Percentiles rank a stretch among this genome's conserved stretches.
Evolutionary conservation across 2,797 vertebrate genomes (phyloP).

Genomic region (Oreochromis grahami): DNA sequence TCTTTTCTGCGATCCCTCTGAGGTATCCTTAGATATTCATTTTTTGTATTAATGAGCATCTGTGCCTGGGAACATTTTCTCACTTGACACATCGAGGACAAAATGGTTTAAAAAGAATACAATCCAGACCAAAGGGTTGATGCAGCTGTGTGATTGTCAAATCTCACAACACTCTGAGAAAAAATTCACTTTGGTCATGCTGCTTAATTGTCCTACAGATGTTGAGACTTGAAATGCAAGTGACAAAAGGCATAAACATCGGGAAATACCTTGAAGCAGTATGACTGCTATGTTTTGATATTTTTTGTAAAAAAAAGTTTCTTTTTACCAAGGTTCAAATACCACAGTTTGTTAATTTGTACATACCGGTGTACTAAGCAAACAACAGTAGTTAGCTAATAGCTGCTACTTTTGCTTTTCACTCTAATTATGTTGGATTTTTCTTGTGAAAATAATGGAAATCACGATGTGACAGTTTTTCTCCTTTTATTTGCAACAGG

Average conservation of each 20-base stretch:
- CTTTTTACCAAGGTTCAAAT: neutral
- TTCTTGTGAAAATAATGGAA: neutral
- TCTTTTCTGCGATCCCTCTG: slow-evolving; percentile 24
- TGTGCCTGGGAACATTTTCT: neutral
- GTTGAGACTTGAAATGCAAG: neutral
- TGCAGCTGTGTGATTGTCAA: neutral
- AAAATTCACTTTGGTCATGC: neutral
- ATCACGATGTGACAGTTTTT: neutral
- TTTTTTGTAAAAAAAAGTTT: neutral
- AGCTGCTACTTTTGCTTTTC: neutral
- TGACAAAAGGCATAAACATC: neutral
- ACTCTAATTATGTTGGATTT: neutral
- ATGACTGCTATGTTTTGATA: neutral
- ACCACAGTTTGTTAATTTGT: neutral
- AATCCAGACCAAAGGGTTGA: slow-evolving; percentile 23
- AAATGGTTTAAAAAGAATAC: neutral
- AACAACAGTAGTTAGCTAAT: neutral
- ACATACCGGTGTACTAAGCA: neutral
- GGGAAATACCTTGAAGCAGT: slow-evolving; percentile 9
- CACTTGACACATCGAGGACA: slow-evolving; percentile 49
- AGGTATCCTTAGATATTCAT: slow-evolving; percentile 38
- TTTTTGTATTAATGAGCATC: slow-evolving; percentile 37
- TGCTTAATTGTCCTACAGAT: neutral
- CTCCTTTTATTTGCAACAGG: neutral
- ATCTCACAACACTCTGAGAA: neutral